A percentile compares a stretch with the other conserved stretches of the same genome.
phyloP scores from a whole-genome alignment of 2,113 vertebrate genomes.

The Callipepla squamata region DNA sequence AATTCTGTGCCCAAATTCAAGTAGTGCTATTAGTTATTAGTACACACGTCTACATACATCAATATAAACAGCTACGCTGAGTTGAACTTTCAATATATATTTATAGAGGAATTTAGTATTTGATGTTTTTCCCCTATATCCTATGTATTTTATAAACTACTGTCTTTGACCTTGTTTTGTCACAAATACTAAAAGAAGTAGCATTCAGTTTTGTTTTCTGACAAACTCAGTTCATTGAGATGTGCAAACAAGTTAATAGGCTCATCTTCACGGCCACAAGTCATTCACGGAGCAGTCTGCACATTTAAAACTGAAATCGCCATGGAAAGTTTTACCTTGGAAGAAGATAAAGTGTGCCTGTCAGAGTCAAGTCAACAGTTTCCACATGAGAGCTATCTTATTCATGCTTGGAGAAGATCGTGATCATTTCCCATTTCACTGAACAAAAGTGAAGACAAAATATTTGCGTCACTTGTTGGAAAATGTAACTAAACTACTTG shows the following conservation, averaged over 20 bases:
- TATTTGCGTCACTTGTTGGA: not conserved
- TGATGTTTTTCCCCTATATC: not conserved
- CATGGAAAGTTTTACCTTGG: not conserved
- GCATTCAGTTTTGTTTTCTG: not conserved
- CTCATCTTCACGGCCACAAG: not conserved
- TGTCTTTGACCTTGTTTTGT: constrained; percentile 50
- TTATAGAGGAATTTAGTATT: not conserved
- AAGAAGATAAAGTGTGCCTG: not conserved
- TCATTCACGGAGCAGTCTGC: not conserved
- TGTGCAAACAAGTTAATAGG: constrained; percentile 2
- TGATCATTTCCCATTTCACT: not conserved
- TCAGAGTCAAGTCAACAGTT: constrained; percentile 20
- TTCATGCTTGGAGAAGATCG: not conserved
- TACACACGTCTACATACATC: not conserved
- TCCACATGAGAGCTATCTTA: not conserved
- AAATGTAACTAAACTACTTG: not conserved
- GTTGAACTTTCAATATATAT: not conserved
- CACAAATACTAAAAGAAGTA: not conserved
- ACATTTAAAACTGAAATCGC: not conserved
- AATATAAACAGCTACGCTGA: not conserved
- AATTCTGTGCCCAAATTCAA: not conserved
- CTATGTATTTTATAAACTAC: not conserved
- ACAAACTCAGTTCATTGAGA: not conserved
- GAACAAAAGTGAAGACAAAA: not conserved
- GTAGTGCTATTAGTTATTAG: not conserved